Conservation (phyloP, 2,113 vertebrate species). For the Petrocephalus zakoni region DNA sequence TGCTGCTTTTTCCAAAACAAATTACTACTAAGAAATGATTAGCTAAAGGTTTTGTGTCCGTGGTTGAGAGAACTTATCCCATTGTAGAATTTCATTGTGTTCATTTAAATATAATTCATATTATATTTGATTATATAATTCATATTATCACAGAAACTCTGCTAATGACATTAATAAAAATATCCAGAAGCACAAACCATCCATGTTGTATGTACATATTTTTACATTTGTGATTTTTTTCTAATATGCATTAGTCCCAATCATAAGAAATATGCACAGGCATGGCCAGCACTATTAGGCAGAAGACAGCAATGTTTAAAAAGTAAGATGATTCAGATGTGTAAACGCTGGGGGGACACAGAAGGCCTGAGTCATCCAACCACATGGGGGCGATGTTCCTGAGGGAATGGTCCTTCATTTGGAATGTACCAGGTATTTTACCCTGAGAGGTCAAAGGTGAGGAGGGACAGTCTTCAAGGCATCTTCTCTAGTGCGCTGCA, state of each 20-base stretch:
- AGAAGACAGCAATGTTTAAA: not conserved
- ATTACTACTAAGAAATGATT: not conserved
- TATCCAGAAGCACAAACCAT: not conserved
- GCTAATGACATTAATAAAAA: not conserved
- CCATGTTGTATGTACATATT: not conserved
- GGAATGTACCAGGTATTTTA: not conserved
- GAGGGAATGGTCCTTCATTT: not conserved
- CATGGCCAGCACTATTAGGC: not conserved
- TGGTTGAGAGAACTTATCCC: not conserved
- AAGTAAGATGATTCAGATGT: not conserved
- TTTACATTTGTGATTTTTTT: not conserved
- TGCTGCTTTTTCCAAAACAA: not conserved
- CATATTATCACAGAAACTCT: not conserved
- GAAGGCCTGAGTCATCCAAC: not conserved
- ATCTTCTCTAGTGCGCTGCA: constrained; percentile 4
- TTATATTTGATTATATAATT: too few relatives aligned
- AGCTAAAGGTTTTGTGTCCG: not conserved
- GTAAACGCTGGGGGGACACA: not conserved
- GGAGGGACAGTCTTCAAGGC: constrained; percentile 18
- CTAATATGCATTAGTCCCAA: not conserved
- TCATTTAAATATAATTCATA: not conserved
- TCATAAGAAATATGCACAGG: not conserved
- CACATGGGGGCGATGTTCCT: not conserved
- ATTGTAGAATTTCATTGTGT: not conserved
- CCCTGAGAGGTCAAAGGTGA: not conserved